These are phyloP conservation scores for Palloptera scutellata DNA, from an alignment of 2,888 invertebrate genomes.

Conservation along the genomic window DNA sequence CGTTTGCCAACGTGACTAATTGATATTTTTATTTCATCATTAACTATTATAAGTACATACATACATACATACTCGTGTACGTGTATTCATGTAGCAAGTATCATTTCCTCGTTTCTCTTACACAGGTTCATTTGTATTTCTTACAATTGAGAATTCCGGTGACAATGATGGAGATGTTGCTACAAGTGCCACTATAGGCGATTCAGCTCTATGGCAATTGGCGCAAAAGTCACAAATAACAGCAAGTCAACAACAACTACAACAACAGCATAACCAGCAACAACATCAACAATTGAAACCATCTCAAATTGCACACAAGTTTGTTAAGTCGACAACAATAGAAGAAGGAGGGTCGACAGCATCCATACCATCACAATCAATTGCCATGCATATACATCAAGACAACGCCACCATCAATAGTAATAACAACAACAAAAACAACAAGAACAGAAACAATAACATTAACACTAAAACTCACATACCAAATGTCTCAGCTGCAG, in stretches of 20 bases:
- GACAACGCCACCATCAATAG: constrained; percentile 4
- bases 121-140: constrained; percentile 78
- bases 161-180: constrained; percentile 16
- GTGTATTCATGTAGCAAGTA: not conserved
- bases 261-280: constrained; percentile 49
- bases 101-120: constrained; percentile 17
- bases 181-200: constrained; percentile 17
- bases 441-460: constrained; percentile 9
- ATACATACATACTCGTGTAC: too few relatives aligned
- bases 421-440: constrained; percentile 26
- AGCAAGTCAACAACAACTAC: constrained; percentile 43
- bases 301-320: not conserved
- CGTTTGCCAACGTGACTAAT: too few relatives aligned
- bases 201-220: constrained; percentile 21
- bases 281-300: constrained; percentile 1
- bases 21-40: too few relatives aligned
- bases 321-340: constrained; percentile 15
- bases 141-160: constrained; percentile 72
- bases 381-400: constrained; percentile 17
- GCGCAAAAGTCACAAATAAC: constrained; percentile 30
- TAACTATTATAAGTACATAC: too few relatives aligned
- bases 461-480: constrained; percentile 1
- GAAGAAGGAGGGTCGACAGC: constrained; percentile 12
- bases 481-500: not conserved
- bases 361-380: constrained; percentile 1